Evolutionary conservation across 2,113 vertebrate species (phyloP).

Genomic region (Plestiodon gilberti): DNA sequence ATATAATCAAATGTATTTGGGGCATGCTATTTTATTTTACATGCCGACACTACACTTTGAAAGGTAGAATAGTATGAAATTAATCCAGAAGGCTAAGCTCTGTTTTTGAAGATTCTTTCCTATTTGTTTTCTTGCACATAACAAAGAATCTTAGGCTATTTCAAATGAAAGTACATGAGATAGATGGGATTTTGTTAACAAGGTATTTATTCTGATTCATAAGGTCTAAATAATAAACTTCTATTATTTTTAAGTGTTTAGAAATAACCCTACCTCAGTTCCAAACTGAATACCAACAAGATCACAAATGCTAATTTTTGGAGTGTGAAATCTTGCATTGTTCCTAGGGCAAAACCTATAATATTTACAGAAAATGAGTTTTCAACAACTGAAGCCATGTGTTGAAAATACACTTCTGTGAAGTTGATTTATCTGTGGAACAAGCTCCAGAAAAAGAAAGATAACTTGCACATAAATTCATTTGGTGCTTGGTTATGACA

Average conservation of each 20-base stretch:
- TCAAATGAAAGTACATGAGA: not conserved
- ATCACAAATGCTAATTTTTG: not conserved
- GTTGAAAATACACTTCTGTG: constrained; percentile 48
- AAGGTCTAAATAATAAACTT: not conserved
- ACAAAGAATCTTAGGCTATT: not conserved
- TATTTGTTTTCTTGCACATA: not conserved
- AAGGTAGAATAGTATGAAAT: not conserved
- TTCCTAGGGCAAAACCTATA: constrained; percentile 21
- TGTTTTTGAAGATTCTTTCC: no score
- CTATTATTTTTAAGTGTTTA: constrained; percentile 18
- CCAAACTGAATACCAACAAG: constrained; percentile 5
- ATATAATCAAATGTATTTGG: not conserved
- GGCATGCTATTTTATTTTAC: not conserved
- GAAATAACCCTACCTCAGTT: constrained; percentile 14
- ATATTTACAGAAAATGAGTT: constrained; percentile 41
- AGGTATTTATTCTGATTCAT: not conserved
- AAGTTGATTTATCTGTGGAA: constrained; percentile 48
- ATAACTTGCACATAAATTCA: constrained; percentile 33
- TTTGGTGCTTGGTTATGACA: not conserved
- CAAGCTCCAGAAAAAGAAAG: constrained; percentile 33
- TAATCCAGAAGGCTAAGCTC: no score
- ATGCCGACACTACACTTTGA: not conserved
- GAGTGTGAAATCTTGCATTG: constrained; percentile 17
- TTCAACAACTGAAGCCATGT: constrained; percentile 44
- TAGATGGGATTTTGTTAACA: not conserved